A percentile compares a stretch with the other conserved stretches of the same genome.
phyloP scores from a whole-genome alignment of 2,888 invertebrate species.

The Synergus itoensis region DNA sequence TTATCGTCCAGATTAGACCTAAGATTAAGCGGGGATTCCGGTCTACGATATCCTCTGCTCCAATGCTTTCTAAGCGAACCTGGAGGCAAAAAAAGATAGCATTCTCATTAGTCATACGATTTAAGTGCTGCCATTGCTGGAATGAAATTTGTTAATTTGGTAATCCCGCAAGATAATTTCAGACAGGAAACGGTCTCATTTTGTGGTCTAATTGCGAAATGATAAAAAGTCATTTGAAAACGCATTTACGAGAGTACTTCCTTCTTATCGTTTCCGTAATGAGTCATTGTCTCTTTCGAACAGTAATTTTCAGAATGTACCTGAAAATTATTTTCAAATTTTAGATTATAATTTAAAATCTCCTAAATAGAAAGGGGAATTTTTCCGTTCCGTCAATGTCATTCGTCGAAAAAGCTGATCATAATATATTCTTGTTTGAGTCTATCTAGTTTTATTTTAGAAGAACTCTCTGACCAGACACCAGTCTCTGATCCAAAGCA shows the following conservation, averaged over 20 bases:
- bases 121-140: background rate
- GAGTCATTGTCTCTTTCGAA: background rate
- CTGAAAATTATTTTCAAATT: too few species aligned
- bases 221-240: background rate
- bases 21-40: conserved; percentile 98
- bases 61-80: conserved; percentile 98
- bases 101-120: background rate
- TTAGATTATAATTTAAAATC: too few species aligned
- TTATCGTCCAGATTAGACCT: conserved; percentile 99
- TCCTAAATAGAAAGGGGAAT: too few species aligned
- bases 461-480: background rate
- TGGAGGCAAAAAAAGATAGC: conserved; percentile 70
- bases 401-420: too few species aligned
- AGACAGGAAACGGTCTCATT: background rate
- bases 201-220: background rate
- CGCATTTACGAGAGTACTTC: background rate
- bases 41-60: conserved; percentile 99
- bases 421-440: too few species aligned
- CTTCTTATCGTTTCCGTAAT: background rate
- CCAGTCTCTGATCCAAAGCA: background rate
- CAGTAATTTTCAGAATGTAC: background rate
- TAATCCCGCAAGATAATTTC: background rate
- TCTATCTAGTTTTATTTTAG: background rate
- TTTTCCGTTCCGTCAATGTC: too few species aligned
- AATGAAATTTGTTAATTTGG: background rate